phyloP scores from a whole-genome alignment of 2,797 vertebrate genomes.

The Choloepus didactylus region DNA sequence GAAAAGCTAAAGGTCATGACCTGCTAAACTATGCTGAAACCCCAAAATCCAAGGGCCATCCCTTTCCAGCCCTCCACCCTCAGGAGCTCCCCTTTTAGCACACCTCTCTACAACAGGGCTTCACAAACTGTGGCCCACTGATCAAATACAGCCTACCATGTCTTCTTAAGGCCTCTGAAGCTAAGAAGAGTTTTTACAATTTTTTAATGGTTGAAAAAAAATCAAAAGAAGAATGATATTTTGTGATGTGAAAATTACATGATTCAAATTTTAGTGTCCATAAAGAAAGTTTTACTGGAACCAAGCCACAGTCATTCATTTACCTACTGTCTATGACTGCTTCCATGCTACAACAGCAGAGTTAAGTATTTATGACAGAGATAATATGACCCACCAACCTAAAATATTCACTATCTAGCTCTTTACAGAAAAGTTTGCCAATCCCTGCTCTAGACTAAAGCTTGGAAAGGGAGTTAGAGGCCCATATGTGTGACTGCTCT shows the following conservation, averaged over 20 bases:
- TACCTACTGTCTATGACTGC: no score
- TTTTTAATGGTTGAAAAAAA: neutral
- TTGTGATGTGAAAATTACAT: conserved; percentile 36
- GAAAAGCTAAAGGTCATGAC: neutral
- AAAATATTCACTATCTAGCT: neutral
- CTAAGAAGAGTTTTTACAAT: conserved; percentile 35
- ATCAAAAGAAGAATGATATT: conserved; percentile 4
- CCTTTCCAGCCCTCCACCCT: neutral
- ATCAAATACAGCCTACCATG: neutral
- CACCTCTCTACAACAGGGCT: neutral
- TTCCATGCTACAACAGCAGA: neutral
- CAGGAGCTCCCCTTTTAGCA: neutral
- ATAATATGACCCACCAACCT: neutral
- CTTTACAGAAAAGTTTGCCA: neutral
- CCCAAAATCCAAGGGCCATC: neutral
- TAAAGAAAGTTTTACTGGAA: neutral
- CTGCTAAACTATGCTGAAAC: conserved; percentile 1
- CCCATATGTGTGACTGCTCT: neutral
- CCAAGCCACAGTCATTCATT: neutral
- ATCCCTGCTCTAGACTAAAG: neutral
- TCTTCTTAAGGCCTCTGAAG: neutral
- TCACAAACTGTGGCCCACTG: neutral
- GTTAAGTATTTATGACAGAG: neutral
- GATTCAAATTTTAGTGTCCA: neutral
- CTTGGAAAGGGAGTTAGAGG: neutral